Base-by-base conservation (phyloP, 2,888 invertebrate species). In the Micoletzkya japonica region DNA sequence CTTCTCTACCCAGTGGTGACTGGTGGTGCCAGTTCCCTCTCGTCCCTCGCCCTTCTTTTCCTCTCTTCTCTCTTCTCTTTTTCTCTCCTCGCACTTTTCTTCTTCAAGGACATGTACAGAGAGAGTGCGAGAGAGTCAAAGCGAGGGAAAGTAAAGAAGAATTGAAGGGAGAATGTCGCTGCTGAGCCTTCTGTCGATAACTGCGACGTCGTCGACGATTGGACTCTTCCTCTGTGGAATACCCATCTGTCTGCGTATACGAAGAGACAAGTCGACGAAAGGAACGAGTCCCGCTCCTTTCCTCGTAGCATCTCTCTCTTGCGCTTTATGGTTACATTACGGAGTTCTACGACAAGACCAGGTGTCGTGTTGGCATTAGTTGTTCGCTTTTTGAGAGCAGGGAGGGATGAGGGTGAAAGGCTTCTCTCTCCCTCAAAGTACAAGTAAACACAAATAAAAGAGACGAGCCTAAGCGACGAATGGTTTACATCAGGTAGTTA, bases 311-410 rank as follows among this genome's bases (percentile, higher is more conserved):
- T 63, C 73, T n/a, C 70, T 79, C 88, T 92, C 93, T 87, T 90
- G 91, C 83, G 90, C 90, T 79, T 87, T 92, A 66, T 93, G 93
- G 93, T 86, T 92, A 34, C 88, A 91, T 64, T 93, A 93, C 87
- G 93, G 93, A 49, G 87, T 90, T 74, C 86, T 91, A 69, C 91
- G 91, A 78, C 87, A 89, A 74, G 93, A 93, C 84, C 87, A 87
- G 56, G 66, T 66, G 6, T 34, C 10, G 10, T 59, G 14, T 28
- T 56, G 10, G 7, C 26, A 14, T 14, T 44, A 10, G 10, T 44
- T 44, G 14, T 44, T 44, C 10, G 44, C 10, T 44, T 20, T 14
- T 14, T 14, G 44, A 54, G 24, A 24, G 17, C 54, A 20, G 10
- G 17, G 54, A 54, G 26, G 54, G 26, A 54, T 10, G 10, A 24